Base-by-base conservation (phyloP, 2,113 vertebrate genomes). In the Chinchilla lanigera region DNA sequence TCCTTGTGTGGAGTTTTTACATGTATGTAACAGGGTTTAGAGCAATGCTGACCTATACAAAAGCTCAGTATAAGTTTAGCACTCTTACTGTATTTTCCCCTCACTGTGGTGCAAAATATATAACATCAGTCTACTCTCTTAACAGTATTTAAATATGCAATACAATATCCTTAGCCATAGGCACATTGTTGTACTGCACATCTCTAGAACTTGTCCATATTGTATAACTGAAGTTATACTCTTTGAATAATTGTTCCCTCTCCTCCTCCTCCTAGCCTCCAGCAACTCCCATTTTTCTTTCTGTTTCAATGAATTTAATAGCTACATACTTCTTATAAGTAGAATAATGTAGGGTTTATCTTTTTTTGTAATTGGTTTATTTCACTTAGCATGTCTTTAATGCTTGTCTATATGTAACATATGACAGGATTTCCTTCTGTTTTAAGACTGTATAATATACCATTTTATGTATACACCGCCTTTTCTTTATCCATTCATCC, bases 341-440 rank as follows among this genome's bases (percentile, higher is more conserved):
- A 61, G 41, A 38, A 65, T 86, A 41, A 44, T 82, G 14, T 22
- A 80, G 35, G 47, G 35, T 52, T 90, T 90, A 3, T 75, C 69
- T 69, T 44, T 91, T 77, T 41, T 86, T 89, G 35, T 90, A 28
- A 75, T 78, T 92, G 44, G 30, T 41, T 92, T 88, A 41, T 81
- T 93, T 92, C 65, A 73, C 81, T 94, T 93, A 92, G 60, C 47
- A 41, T 9, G 4, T 89, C 47, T 50, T 86, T n/a, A 87, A 73
- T 73, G 7, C 73, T 92, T 41, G 22, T 47, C 30, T 10, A 11
- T n/a, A 11, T 92, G 2, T 88, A 92, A 44, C 75, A 61, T 78
- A 33, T 85, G 61, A 85, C 30, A 81, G 54, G 17, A 86, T 93
- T 95, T 73, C 90, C 86, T 73, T 81, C 38, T 63, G 65, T 90